Conservation (phyloP, 2,797 vertebrate genomes). For the Heteromormyrus szaboi region DNA sequence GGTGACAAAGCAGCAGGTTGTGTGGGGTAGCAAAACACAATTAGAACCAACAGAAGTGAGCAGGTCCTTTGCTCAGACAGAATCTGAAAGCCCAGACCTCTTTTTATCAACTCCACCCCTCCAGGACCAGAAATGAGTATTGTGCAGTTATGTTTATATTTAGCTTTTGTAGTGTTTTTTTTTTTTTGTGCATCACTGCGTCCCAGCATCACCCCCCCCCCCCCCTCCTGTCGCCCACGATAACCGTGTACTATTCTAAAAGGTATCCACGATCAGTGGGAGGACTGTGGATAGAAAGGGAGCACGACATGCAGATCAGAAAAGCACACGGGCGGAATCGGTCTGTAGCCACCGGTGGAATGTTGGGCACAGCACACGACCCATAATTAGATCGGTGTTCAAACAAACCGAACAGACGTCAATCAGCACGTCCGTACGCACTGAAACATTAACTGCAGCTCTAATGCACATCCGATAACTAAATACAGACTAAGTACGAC, state of each 20-base stretch:
- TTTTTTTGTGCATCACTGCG: constrained; percentile 1
- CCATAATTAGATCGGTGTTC: not conserved
- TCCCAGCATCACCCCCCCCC: not conserved
- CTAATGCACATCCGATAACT: not conserved
- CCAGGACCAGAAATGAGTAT: not conserved
- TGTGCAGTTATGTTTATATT: not conserved
- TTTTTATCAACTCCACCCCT: not conserved
- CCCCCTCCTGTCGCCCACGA: not conserved
- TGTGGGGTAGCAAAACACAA: not conserved
- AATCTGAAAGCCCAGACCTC: not conserved
- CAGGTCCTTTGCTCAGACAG: not conserved
- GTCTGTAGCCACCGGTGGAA: not conserved
- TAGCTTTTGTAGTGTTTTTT: constrained; percentile 3
- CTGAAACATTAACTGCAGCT: not conserved
- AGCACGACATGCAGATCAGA: not conserved
- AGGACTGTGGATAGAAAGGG: not conserved
- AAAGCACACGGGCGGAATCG: not conserved
- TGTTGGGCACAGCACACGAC: not conserved
- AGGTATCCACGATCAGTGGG: not conserved
- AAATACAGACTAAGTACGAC: not conserved
- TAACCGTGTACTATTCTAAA: not conserved
- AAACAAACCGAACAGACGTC: not conserved
- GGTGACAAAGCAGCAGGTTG: not conserved
- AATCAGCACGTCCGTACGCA: not conserved
- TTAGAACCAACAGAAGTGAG: not conserved